A percentile compares a stretch with the other conserved stretches of the same genome.
phyloP scores from a whole-genome alignment of 2,113 vertebrate species.

The Ploceus nigricollis region DNA sequence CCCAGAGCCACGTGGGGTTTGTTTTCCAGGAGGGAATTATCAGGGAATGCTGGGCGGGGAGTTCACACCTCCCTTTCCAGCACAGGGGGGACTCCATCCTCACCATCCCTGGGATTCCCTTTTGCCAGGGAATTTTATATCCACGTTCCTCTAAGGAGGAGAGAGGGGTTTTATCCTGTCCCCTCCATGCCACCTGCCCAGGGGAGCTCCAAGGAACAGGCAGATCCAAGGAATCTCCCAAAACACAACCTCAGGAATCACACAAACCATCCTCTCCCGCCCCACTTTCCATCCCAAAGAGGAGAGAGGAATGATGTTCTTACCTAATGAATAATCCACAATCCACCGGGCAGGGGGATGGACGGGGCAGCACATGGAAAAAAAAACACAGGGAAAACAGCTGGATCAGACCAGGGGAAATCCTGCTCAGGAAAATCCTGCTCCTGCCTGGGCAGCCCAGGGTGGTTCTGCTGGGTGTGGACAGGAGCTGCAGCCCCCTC shows the following conservation, averaged over 20 bases:
- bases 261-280: not conserved
- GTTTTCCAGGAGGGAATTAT: not conserved
- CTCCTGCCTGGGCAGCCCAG: not conserved
- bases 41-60: not conserved
- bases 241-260: not conserved
- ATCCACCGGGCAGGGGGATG: not conserved
- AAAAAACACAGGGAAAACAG: not conserved
- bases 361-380: not conserved
- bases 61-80: not conserved
- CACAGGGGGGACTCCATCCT: not conserved
- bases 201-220: not conserved
- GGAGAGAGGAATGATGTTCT: not conserved
- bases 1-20: not conserved
- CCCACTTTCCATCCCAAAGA: not conserved
- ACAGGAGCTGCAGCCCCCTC: not conserved
- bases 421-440: not conserved
- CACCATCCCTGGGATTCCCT: not conserved
- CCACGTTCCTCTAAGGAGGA: not conserved
- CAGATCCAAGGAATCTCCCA: not conserved
- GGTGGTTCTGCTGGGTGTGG: not conserved
- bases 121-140: not conserved
- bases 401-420: not conserved
- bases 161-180: not conserved
- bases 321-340: slow-evolving; percentile 40
- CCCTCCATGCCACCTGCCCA: not conserved